Conservation (phyloP, 2,113 vertebrate species). For the Ceuthmochares aereus region DNA sequence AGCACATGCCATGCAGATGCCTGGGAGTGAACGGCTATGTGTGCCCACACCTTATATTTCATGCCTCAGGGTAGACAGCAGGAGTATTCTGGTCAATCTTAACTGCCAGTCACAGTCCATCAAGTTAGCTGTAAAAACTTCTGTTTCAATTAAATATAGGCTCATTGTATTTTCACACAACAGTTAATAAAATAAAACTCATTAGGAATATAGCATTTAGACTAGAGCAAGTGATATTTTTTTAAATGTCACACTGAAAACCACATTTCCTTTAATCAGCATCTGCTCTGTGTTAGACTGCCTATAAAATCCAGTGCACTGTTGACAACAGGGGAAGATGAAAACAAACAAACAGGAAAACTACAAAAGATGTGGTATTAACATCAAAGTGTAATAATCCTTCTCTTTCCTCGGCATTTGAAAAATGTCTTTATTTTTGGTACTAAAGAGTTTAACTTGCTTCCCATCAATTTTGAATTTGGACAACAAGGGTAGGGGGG, state of each 20-base stretch:
- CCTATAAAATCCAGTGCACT: slow-evolving; percentile 59
- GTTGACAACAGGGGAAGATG: slow-evolving; percentile 61
- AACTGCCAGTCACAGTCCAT: slow-evolving; percentile 39
- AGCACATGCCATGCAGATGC: accelerated
- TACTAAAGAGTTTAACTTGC: slow-evolving; percentile 44
- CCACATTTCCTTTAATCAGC: slow-evolving; percentile 75
- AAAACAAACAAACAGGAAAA: slow-evolving; percentile 76
- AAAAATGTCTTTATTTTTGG: slow-evolving; percentile 63
- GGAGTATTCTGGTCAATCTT: slow-evolving; percentile 7
- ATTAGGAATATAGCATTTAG: slow-evolving; percentile 67
- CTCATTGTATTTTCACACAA: slow-evolving; percentile 64
- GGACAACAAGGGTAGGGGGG: not conserved
- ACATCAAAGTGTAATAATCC: slow-evolving; percentile 62
- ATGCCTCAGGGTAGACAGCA: slow-evolving; percentile 1
- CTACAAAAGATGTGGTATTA: slow-evolving; percentile 59
- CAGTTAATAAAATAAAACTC: slow-evolving; percentile 76
- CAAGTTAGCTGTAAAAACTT: slow-evolving; percentile 47
- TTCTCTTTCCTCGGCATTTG: slow-evolving; percentile 39
- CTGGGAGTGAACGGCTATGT: not conserved
- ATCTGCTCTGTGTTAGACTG: slow-evolving; percentile 74
- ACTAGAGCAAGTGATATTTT: slow-evolving; percentile 51
- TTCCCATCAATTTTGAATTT: slow-evolving; percentile 41
- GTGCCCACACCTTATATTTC: not conserved
- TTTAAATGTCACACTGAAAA: slow-evolving; percentile 72
- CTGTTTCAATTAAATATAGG: slow-evolving; percentile 60